These are phyloP conservation scores for Aphidius gifuensis DNA, from an alignment of 1,140 invertebrate species.

Conservation along the genomic window DNA sequence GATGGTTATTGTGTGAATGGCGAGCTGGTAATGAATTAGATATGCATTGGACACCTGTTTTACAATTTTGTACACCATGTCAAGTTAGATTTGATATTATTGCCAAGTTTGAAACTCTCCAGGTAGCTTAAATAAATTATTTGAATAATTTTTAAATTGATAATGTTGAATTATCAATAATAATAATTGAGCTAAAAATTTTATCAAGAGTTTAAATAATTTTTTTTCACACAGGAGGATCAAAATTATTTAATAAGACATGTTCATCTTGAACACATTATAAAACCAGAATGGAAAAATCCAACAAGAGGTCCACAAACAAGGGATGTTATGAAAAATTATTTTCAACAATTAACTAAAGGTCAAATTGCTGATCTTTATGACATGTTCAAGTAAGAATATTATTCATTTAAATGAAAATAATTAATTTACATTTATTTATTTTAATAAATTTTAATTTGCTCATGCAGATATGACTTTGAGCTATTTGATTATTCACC, in stretches of 20 bases:
- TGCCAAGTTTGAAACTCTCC: conserved; percentile 83
- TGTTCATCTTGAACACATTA: conserved; percentile 69
- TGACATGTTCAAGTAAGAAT: conserved; percentile 71
- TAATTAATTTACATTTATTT: background rate
- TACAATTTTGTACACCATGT: conserved; percentile 85
- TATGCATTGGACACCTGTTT: conserved; percentile 88
- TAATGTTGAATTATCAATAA: background rate
- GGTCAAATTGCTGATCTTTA: conserved; percentile 75
- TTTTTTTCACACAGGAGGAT: conserved; percentile 63
- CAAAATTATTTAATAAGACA: conserved; percentile 78
- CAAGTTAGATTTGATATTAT: conserved; percentile 83
- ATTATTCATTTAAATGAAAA: background rate
- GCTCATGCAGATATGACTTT: conserved; percentile 70
- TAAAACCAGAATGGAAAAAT: conserved; percentile 79
- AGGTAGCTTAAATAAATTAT: conserved; percentile 47
- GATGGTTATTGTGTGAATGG: conserved; percentile 69
- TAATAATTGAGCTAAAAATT: background rate
- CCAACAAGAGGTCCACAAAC: conserved; percentile 71
- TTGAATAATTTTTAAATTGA: background rate
- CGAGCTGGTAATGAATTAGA: conserved; percentile 68
- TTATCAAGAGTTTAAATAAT: background rate
- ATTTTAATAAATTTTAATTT: conserved; percentile 5
- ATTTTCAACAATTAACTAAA: conserved; percentile 72
- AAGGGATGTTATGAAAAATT: conserved; percentile 66
- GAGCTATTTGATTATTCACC: conserved; percentile 79